These are phyloP conservation scores for Tipula confusa DNA, from an alignment of 2,888 invertebrate species.

Conservation along the genomic window DNA sequence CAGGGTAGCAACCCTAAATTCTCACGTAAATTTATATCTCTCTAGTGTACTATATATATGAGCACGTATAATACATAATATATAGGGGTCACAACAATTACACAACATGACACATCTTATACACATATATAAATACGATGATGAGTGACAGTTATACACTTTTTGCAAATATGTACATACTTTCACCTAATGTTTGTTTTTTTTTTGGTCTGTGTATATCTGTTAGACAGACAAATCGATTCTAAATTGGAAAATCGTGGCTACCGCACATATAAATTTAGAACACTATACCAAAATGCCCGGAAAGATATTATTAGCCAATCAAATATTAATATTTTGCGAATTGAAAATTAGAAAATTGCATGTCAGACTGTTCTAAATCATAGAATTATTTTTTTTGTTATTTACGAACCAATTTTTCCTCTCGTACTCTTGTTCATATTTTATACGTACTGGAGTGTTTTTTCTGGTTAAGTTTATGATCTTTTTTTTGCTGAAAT, in stretches of 20 bases:
- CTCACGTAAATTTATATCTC: not conserved
- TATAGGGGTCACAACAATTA: not conserved
- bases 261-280: too few species aligned
- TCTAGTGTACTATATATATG: not conserved
- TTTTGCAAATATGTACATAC: not conserved
- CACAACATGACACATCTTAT: not conserved
- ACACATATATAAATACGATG: not conserved
- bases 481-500: not conserved
- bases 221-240: not conserved
- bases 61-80: not conserved
- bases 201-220: too few species aligned
- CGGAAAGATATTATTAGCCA: not conserved
- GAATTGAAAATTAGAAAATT: not conserved
- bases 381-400: not conserved
- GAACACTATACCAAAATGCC: not conserved
- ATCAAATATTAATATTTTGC: not conserved
- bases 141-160: not conserved
- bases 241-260: not conserved
- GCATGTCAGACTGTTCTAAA: constrained; percentile 3
- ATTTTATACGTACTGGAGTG: not conserved
- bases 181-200: too few species aligned
- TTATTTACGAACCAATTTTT: not conserved
- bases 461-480: not conserved
- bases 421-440: not conserved
- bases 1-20: constrained; percentile 9